Evolutionary conservation across 2,888 invertebrate genomes (phyloP).

Genomic region (Acrocera orbiculus): DNA sequence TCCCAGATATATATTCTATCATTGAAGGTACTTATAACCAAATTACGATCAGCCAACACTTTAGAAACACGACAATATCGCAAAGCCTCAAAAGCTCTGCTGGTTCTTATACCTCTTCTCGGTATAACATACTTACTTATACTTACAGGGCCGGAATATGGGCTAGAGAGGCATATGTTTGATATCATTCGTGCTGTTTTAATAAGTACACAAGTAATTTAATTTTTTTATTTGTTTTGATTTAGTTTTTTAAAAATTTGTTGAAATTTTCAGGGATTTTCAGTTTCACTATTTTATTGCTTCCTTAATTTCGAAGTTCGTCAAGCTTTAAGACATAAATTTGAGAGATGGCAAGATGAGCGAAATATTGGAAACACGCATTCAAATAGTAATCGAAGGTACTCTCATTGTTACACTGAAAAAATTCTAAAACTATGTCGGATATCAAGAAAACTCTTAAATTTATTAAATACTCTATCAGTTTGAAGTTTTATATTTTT

Average conservation of each 20-base stretch:
- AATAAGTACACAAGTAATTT: slow-evolving; percentile 73
- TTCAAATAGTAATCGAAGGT: slow-evolving; percentile 26
- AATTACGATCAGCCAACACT: slow-evolving; percentile 76
- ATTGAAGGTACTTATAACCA: slow-evolving; percentile 72
- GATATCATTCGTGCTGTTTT: slow-evolving; percentile 62
- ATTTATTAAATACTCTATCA: no score
- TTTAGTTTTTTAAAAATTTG: not conserved
- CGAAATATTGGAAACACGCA: slow-evolving; percentile 23
- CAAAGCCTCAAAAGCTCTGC: slow-evolving; percentile 77
- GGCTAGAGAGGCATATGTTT: slow-evolving; percentile 55
- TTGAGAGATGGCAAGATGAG: slow-evolving; percentile 50
- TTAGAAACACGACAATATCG: slow-evolving; percentile 78
- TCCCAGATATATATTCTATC: slow-evolving; percentile 9
- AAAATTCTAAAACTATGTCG: not conserved
- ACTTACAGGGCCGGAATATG: slow-evolving; percentile 60
- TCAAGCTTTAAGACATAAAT: slow-evolving; percentile 65
- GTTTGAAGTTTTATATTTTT: no score
- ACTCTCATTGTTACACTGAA: slow-evolving; percentile 3
- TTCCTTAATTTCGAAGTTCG: slow-evolving; percentile 85
- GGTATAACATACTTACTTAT: slow-evolving; percentile 81
- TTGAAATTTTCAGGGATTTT: slow-evolving; percentile 52
- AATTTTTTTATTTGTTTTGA: not conserved
- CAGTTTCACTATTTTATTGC: slow-evolving; percentile 80
- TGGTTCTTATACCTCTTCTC: slow-evolving; percentile 78
- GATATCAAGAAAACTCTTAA: no score